Evolutionary conservation across 1,140 invertebrate genomes (phyloP), one percentile per base, ranked within the genome.

Genomic region (Euura lappo): DNA sequence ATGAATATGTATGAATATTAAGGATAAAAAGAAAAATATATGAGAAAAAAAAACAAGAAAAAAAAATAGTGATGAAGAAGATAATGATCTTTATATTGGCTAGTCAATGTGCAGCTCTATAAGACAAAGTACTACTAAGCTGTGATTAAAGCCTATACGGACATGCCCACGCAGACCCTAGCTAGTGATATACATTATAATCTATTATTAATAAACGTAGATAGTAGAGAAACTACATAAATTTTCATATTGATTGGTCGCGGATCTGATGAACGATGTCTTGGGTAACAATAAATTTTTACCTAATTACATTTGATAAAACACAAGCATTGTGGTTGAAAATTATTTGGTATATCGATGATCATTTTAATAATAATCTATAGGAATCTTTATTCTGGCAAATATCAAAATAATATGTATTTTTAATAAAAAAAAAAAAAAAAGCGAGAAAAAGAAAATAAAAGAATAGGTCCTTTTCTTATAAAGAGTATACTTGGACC

Each of bases 131-230:
- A 84, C 81, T 82, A 86, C 81, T 79, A 83, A 82, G 81, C 84
- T 86, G 85, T 86, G 85, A 86, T 86, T 83, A 85, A 86, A 86
- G 83, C 83, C 84, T 85, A 83, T 78, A 78, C 82, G 84, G 81
- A 86, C 84, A 86, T 82, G 80, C 77, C 76, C 79, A 80, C 81
- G 83, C 82, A 84, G 79, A 79, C 83, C 79, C 79, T 84, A 84
- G 80, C 74, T 85, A 81, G 79, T 81, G 71, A 68, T 68, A 68
- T 68, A 68, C 4, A 28, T 68, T 68, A 75, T 79, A 80, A 76
- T 76, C 74, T 60, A 60, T 60, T 60, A 60, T 60, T 60, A 60
- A 60, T 60, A 60, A 28, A 28, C 13, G 51, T 60, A 60, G 51
- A 8, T 51, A 71, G 70, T 46, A 71, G 43, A n/a, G 64, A 51